These are phyloP conservation scores for Phyto melanocephala DNA, from an alignment of 2,888 invertebrate species.

Conservation along the genomic window DNA sequence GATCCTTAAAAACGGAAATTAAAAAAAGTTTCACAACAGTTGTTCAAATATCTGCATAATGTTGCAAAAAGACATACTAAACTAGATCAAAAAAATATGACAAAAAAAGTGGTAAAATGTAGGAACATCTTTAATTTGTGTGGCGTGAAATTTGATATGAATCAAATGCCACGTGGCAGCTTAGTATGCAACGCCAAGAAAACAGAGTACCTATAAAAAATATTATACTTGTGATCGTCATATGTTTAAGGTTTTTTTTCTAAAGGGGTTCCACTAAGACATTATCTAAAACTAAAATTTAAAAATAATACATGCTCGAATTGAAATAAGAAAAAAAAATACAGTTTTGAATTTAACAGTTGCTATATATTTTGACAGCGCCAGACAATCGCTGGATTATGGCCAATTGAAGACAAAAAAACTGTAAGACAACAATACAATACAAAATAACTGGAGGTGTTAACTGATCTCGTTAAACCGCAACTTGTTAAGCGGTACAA, in stretches of 20 bases:
- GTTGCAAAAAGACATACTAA: slow-evolving; percentile 7
- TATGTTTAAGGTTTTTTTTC: slow-evolving; percentile 47
- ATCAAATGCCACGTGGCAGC: slow-evolving; percentile 76
- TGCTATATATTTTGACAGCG: slow-evolving; percentile 2
- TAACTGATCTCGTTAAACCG: slow-evolving; percentile 74
- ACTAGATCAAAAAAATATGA: slow-evolving; percentile 36
- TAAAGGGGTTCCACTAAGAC: slow-evolving; percentile 39
- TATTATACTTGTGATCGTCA: slow-evolving; percentile 37
- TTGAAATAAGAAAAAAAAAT: background rate
- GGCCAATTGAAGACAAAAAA: too few species aligned
- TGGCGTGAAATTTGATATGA: slow-evolving; percentile 73
- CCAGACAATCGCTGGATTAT: slow-evolving; percentile 6
- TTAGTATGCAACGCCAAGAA: slow-evolving; percentile 55
- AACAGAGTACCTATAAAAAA: slow-evolving; percentile 13
- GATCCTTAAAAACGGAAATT: slow-evolving; percentile 41
- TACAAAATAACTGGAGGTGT: slow-evolving; percentile 70
- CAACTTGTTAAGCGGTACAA: slow-evolving; percentile 66
- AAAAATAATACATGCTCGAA: background rate
- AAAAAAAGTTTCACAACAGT: slow-evolving; percentile 37
- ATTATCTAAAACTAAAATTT: slow-evolving; percentile 20
- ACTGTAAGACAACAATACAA: slow-evolving; percentile 3
- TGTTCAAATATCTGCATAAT: slow-evolving; percentile 31
- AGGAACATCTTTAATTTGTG: slow-evolving; percentile 40
- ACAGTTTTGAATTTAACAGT: slow-evolving; percentile 19
- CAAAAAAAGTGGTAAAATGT: slow-evolving; percentile 1